Conservation (phyloP, 1,140 invertebrate species). For the Rhagoletis pomonella region DNA sequence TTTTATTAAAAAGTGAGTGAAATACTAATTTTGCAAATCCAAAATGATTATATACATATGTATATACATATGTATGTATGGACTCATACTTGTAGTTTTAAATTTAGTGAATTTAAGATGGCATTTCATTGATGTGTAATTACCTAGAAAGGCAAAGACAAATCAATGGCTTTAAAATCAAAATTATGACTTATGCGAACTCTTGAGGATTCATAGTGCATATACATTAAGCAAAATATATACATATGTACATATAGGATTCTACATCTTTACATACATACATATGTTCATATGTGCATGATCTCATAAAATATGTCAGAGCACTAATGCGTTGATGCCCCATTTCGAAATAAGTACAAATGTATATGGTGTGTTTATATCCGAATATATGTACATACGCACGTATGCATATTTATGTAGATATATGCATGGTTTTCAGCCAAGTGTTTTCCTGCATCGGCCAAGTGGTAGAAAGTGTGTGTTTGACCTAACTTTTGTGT, state of each 20-base stretch:
- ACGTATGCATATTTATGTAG: background rate
- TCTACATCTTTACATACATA: background rate
- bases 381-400: background rate
- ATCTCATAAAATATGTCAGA: constrained; percentile 20
- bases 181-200: too few relatives aligned
- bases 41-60: background rate
- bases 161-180: too few relatives aligned
- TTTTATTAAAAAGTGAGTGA: constrained; percentile 19
- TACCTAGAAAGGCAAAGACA: too few relatives aligned
- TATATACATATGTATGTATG: background rate
- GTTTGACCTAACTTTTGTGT: constrained; percentile 32
- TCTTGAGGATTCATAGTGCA: too few relatives aligned
- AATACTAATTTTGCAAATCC: background rate
- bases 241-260: too few relatives aligned
- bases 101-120: constrained; percentile 7
- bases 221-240: too few relatives aligned
- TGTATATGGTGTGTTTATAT: background rate
- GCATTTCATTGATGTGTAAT: background rate
- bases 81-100: too few relatives aligned
- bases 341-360: background rate
- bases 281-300: background rate
- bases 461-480: background rate
- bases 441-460: constrained; percentile 17
- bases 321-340: background rate
- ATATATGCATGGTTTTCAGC: background rate